Evolutionary conservation across 2,888 invertebrate species (phyloP).

Genomic region (Limnephilus rhombicus): DNA sequence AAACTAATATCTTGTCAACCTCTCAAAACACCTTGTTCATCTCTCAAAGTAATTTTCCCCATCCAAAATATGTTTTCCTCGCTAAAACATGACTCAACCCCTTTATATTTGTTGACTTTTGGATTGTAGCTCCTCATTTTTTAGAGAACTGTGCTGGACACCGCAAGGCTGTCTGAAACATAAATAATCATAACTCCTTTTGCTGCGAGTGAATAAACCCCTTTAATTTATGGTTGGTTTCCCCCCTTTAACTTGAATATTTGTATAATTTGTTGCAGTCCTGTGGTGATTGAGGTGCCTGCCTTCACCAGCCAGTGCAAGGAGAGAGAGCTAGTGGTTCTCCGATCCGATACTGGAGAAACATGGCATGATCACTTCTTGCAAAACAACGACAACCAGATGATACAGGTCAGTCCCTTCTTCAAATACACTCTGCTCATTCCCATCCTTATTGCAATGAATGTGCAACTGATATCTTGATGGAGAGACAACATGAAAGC

Average conservation of each 20-base stretch:
- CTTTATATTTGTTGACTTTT: no score
- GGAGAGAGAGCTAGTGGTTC: slow-evolving; percentile 96
- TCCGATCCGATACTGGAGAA: slow-evolving; percentile 98
- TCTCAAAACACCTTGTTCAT: not conserved
- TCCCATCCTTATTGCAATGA: not conserved
- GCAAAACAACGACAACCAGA: slow-evolving; percentile 78
- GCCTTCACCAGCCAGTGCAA: slow-evolving; percentile 97
- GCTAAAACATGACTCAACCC: not conserved
- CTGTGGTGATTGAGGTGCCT: slow-evolving; percentile 96
- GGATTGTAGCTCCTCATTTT: not conserved
- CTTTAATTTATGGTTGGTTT: not conserved
- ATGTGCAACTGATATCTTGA: no score
- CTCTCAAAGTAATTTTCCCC: not conserved
- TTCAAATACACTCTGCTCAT: not conserved
- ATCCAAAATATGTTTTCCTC: not conserved
- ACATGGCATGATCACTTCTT: slow-evolving; percentile 97
- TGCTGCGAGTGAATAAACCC: no score
- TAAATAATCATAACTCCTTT: no score
- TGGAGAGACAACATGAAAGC: no score
- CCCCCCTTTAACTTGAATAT: not conserved
- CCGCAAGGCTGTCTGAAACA: not conserved
- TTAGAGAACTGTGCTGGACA: not conserved
- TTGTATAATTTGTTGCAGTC: slow-evolving; percentile 76
- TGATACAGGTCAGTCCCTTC: slow-evolving; percentile 74
- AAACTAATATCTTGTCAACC: not conserved